Evolutionary conservation across 2,888 invertebrate genomes (phyloP).

Genomic region (Aphodius sticticus): DNA sequence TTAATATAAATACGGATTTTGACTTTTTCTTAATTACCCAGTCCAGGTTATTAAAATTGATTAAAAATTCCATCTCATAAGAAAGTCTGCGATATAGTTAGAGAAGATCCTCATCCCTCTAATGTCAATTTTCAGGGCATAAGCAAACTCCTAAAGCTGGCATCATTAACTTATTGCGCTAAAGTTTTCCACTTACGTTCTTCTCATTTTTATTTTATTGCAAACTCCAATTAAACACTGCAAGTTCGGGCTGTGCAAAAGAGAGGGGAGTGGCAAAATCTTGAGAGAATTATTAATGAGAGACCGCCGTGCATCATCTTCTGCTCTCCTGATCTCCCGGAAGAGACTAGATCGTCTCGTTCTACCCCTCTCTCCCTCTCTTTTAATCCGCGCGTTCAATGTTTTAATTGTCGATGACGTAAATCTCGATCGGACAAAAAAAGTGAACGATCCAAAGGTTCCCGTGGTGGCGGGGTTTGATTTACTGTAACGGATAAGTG

Average conservation of each 20-base stretch:
- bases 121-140: no score
- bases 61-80: no score
- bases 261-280: not conserved
- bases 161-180: not conserved
- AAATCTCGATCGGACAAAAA: slow-evolving; percentile 4
- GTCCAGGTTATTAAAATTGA: no score
- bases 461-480: not conserved
- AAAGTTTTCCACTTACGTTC: not conserved
- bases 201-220: not conserved
- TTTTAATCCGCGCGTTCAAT: not conserved
- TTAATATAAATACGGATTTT: no score
- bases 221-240: not conserved
- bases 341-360: not conserved
- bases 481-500: not conserved
- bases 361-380: not conserved
- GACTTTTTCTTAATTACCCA: no score
- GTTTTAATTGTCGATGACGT: not conserved
- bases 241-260: not conserved
- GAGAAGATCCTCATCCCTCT: no score
- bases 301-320: not conserved
- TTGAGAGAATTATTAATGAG: not conserved
- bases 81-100: no score
- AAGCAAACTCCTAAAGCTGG: not conserved
- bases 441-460: not conserved
- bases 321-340: not conserved